Percentiles rank a stretch among this genome's conserved stretches.
phyloP scores from a whole-genome alignment of 2,888 invertebrate genomes.

The Terebella lapidaria region DNA sequence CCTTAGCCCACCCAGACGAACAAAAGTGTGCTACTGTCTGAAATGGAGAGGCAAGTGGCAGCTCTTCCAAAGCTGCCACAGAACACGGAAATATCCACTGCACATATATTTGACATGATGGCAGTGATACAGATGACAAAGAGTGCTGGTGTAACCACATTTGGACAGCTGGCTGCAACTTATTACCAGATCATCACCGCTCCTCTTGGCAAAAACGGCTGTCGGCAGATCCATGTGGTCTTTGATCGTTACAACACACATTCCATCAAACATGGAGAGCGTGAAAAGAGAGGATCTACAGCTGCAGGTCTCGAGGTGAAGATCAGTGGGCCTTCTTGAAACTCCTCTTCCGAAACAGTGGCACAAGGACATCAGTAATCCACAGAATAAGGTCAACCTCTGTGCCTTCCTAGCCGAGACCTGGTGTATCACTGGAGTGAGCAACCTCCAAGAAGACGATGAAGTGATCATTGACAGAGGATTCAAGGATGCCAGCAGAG shows the following conservation, averaged over 20 bases:
- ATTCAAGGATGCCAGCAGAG: not conserved
- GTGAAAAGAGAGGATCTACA: not conserved
- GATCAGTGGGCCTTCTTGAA: not conserved
- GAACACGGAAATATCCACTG: not conserved
- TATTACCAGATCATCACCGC: not conserved
- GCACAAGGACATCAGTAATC: constrained; percentile 4
- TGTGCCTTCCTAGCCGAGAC: not conserved
- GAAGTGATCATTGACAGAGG: not conserved
- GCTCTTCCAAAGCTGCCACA: not conserved
- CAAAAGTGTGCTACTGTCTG: not conserved
- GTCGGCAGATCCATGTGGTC: constrained; percentile 7
- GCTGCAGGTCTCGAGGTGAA: not conserved
- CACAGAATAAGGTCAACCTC: constrained; percentile 9
- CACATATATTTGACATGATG: constrained; percentile 9
- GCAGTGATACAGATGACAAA: constrained; percentile 1
- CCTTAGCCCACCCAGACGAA: not conserved
- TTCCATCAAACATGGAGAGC: constrained; percentile 7
- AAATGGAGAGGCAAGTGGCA: not conserved
- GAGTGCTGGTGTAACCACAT: not conserved
- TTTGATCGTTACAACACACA: constrained; percentile 4
- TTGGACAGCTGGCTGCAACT: constrained; percentile 3
- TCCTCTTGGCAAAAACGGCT: not conserved
- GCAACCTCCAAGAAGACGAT: not conserved
- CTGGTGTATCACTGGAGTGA: not conserved
- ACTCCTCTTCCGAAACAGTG: constrained; percentile 9